phyloP scores from a whole-genome alignment of 2,888 invertebrate species.

The Cephus rjabovi region DNA sequence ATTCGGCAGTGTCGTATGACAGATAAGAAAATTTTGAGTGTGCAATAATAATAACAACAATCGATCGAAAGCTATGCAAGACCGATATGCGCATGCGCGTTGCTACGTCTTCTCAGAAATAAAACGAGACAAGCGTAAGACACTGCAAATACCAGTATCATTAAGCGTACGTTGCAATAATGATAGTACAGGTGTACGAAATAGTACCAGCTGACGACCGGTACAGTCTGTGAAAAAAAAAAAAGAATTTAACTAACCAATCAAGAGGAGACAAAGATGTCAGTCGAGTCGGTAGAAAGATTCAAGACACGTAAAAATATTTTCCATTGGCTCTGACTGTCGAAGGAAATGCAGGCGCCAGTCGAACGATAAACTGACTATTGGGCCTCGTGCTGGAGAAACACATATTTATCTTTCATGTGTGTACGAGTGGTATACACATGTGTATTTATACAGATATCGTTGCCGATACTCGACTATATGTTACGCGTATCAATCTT shows the following conservation, averaged over 20 bases:
- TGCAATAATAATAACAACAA: neutral
- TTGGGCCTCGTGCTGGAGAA: neutral
- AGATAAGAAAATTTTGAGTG: neutral
- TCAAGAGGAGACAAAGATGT: neutral
- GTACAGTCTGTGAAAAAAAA: neutral
- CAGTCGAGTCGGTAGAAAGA: neutral
- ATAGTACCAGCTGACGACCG: neutral
- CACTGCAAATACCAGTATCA: neutral
- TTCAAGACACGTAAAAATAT: neutral
- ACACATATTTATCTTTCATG: neutral
- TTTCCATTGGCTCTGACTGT: neutral
- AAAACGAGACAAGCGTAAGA: neutral
- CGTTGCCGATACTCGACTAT: neutral
- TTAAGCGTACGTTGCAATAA: neutral
- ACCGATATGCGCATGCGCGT: neutral
- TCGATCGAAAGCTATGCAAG: neutral
- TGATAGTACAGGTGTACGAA: neutral
- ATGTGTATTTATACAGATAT: neutral
- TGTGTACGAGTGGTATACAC: neutral
- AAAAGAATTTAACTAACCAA: neutral
- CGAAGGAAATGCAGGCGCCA: neutral
- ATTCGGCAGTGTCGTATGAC: neutral
- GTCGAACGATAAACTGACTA: neutral
- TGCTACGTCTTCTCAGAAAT: neutral
- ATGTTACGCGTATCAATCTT: neutral